Evolutionary conservation across 1,140 invertebrate species (phyloP).

Genomic region (Caenorhabditis remanei): DNA sequence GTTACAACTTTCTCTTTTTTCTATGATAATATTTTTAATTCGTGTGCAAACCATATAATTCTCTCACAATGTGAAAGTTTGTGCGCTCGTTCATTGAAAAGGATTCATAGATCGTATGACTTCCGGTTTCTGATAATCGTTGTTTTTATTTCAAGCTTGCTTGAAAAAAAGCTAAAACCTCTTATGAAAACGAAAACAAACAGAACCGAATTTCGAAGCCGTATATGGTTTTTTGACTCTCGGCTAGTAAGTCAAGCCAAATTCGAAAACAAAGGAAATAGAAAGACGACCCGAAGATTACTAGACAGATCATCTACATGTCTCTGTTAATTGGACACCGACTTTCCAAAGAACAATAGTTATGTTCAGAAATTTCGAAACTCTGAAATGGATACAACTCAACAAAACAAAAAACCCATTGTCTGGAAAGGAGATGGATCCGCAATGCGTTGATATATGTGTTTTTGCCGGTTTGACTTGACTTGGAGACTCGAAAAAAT

Average conservation of each 20-base stretch:
- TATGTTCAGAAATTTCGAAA: no score
- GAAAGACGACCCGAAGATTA: background rate
- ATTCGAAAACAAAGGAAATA: background rate
- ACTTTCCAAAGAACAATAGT: background rate
- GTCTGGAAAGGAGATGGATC: background rate
- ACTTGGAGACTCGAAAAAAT: constrained; percentile 15
- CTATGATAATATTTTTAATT: no score
- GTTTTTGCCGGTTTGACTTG: constrained; percentile 28
- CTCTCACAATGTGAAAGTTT: background rate
- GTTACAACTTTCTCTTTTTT: no score
- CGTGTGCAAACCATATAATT: no score
- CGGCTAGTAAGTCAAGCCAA: background rate
- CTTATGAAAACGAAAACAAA: no score
- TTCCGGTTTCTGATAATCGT: background rate
- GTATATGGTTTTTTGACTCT: background rate
- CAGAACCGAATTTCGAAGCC: background rate
- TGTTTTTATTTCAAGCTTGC: background rate
- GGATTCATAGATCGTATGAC: background rate
- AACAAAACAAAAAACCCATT: background rate
- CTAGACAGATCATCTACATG: background rate
- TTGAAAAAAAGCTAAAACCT: background rate
- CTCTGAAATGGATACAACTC: background rate
- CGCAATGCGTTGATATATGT: constrained; percentile 26
- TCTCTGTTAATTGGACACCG: constrained; percentile 9
- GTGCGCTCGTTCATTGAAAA: background rate